These are phyloP conservation scores for Nasonia longicornis DNA, from an alignment of 1,140 invertebrate species.

Conservation along the genomic window DNA sequence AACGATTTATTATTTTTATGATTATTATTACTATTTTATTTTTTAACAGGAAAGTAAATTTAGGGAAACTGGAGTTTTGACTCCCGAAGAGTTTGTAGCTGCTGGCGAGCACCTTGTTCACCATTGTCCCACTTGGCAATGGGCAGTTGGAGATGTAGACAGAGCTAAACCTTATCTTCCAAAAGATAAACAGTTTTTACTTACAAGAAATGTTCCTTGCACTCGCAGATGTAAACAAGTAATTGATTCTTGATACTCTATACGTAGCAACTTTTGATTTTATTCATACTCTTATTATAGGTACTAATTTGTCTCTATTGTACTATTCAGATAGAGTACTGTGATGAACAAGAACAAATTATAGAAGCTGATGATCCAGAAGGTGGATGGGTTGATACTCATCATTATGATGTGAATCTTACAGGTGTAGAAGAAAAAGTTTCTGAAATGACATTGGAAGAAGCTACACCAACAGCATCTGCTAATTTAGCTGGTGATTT, in stretches of 20 bases:
- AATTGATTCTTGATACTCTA: constrained; percentile 27
- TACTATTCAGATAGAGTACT: constrained; percentile 85
- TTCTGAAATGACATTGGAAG: constrained; percentile 75
- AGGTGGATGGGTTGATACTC: constrained; percentile 99
- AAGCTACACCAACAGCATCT: constrained; percentile 54
- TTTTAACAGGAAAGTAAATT: constrained; percentile 93
- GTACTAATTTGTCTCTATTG: background rate
- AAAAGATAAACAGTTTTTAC: constrained; percentile 96
- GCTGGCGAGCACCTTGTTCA: constrained; percentile 99
- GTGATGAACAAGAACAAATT: constrained; percentile 87
- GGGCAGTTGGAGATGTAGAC: constrained; percentile 91
- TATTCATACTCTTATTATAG: background rate
- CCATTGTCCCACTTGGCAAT: constrained; percentile 99
- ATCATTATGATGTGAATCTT: constrained; percentile 82
- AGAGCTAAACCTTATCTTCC: constrained; percentile 91
- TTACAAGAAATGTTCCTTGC: constrained; percentile 96
- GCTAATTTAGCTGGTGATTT: constrained; percentile 67
- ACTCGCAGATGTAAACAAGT: constrained; percentile 93
- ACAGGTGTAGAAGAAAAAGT: constrained; percentile 80
- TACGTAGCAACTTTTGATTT: background rate
- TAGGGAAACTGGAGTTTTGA: constrained; percentile 96
- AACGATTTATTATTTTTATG: background rate
- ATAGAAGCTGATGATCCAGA: constrained; percentile 92
- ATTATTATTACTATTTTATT: too few relatives aligned
- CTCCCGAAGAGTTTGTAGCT: constrained; percentile 95